These are phyloP conservation scores for Cygnus buccinator DNA, from an alignment of 2,113 vertebrate species.

Conservation along the genomic window DNA sequence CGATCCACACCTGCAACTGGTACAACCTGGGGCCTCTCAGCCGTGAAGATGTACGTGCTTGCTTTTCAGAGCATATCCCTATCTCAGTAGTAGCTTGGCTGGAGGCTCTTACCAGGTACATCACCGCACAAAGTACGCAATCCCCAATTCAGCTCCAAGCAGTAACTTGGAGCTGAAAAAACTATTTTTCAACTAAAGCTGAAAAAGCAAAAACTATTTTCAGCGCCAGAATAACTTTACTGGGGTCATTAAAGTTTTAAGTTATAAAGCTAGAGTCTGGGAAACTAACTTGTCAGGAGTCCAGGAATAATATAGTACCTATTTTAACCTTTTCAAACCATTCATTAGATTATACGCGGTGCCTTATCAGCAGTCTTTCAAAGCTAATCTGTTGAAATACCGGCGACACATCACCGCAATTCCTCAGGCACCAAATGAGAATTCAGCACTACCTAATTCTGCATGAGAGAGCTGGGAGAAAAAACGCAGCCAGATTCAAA, in stretches of 20 bases:
- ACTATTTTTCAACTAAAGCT: too few relatives aligned
- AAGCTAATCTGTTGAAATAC: background rate
- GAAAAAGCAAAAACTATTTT: background rate
- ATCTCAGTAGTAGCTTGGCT: background rate
- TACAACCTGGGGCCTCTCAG: background rate
- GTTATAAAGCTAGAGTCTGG: background rate
- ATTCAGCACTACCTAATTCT: background rate
- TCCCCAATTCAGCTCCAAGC: background rate
- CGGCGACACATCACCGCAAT: background rate
- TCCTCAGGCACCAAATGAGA: background rate
- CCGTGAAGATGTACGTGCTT: fast-evolving
- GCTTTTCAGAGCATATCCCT: background rate
- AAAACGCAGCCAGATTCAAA: background rate
- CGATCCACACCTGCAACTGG: background rate
- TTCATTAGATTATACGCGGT: background rate
- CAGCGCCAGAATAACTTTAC: background rate
- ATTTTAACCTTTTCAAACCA: background rate
- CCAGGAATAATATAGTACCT: background rate
- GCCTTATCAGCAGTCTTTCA: background rate
- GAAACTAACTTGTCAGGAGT: background rate
- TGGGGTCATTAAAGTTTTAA: background rate
- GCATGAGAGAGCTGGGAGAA: background rate
- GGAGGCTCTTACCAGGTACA: background rate
- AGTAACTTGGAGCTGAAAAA: background rate
- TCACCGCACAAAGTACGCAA: background rate